These are phyloP conservation scores for Pantherophis alleghaniensis DNA, from an alignment of 2,797 vertebrate genomes.

Conservation along the genomic window DNA sequence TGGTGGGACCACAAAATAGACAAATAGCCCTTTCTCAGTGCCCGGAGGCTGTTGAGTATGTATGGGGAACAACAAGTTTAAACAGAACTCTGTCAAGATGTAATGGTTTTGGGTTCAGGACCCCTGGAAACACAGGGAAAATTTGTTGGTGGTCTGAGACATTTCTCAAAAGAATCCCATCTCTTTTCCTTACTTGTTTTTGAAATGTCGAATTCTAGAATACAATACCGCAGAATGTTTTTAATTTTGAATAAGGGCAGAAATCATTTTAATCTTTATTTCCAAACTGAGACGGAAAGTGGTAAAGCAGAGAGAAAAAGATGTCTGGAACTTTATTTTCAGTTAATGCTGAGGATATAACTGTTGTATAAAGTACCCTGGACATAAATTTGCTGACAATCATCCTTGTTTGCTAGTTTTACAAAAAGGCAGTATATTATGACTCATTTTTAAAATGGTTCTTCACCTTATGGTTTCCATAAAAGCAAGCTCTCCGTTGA, in stretches of 20 bases:
- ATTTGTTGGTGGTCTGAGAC: background rate
- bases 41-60: background rate
- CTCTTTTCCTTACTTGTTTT: background rate
- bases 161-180: background rate
- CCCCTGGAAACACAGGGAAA: background rate
- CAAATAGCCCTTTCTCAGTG: too few species aligned
- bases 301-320: background rate
- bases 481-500: conserved; percentile 11
- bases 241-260: background rate
- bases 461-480: conserved; percentile 10
- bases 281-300: background rate
- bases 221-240: background rate
- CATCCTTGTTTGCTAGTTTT: conserved; percentile 16
- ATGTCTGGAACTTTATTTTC: background rate
- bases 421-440: background rate
- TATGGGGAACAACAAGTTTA: background rate
- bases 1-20: too few species aligned
- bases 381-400: background rate
- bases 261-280: background rate
- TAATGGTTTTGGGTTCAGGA: background rate
- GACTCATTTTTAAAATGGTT: background rate
- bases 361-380: background rate
- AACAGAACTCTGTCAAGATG: background rate
- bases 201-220: background rate
- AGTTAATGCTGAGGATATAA: background rate